Conservation (phyloP, 1,140 invertebrate genomes). For the Neotoxoptera formosana region DNA sequence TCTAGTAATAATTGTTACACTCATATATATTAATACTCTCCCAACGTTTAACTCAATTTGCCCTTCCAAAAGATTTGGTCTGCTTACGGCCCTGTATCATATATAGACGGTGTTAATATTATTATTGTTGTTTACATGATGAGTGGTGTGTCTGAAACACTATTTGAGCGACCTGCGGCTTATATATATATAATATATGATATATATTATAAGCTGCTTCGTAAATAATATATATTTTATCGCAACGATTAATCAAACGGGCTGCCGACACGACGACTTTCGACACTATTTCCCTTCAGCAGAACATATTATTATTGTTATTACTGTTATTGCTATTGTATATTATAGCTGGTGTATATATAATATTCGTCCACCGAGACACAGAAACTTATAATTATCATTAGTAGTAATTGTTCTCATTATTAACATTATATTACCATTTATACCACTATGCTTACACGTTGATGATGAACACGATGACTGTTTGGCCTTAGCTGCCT, state of each 20-base stretch:
- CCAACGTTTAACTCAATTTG: no score
- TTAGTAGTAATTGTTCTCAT: not conserved
- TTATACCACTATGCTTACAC: not conserved
- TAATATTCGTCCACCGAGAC: not conserved
- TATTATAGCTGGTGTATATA: not conserved
- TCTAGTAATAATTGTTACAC: not conserved
- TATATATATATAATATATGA: no score
- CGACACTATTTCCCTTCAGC: not conserved
- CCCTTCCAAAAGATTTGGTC: not conserved
- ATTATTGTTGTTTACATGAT: not conserved
- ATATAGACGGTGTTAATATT: not conserved
- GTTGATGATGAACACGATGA: not conserved
- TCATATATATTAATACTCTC: not conserved
- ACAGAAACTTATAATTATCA: not conserved
- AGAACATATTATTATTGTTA: not conserved
- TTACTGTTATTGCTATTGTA: not conserved
- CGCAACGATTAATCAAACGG: not conserved
- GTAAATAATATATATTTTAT: not conserved
- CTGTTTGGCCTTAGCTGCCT: not conserved
- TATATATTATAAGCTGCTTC: not conserved
- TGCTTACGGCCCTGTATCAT: not conserved
- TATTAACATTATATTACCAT: no score
- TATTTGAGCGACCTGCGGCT: not conserved
- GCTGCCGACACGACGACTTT: not conserved
- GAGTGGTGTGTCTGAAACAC: not conserved